Base-by-base conservation (phyloP, 1,140 invertebrate species). In the Sitodiplosis mosellana region DNA sequence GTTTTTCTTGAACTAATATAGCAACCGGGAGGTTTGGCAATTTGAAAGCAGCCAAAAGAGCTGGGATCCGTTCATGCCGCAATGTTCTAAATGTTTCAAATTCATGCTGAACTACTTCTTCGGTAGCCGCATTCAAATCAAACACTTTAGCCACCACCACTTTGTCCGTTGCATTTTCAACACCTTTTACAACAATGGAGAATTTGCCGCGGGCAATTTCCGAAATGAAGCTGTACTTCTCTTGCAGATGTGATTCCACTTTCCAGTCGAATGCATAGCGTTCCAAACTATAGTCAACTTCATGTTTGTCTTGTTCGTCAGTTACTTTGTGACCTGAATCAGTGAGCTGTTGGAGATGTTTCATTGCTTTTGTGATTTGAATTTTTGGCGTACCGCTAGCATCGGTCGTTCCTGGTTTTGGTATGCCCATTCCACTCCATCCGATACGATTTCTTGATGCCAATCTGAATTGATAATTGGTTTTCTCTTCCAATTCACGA, bases 381-480 rank as follows among this genome's bases (percentile, higher is more conserved):
- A 89, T 70, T 58, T 82, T 83, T 0, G 75, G 66, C 6, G 75
- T 69, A 51, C 80, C 81, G 15, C 67, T 58, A 46, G 72, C 69
- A 51, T 75, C 74, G 1, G 85, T 87, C 54, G 77, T 78, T 7
- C 83, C 64, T 1, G 78, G 58, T 6, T 83, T 80, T 1, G 80
- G 76, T 22, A 86, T 78, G 40, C 85, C 81, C 52, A 77, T 75
- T 45, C 83, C 81, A 58, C 85, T 84, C 86, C 87, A 90, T n/a
- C 92, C 93, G 58, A 97, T 89, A 33, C 78, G 77, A 65, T 98
- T 99, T 46, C 78, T 74, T 1, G 89, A 88, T 2, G 83, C 77
- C 8, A 98, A 66, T 46, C 92, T 73, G 68, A 96, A 96, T 47
- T 87, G 78, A 63, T 97, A 95, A 48, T 75, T 77, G 1, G 78